Evolutionary conservation across 2,113 vertebrate species (phyloP).

Genomic region (Oreochromis spilurus): DNA sequence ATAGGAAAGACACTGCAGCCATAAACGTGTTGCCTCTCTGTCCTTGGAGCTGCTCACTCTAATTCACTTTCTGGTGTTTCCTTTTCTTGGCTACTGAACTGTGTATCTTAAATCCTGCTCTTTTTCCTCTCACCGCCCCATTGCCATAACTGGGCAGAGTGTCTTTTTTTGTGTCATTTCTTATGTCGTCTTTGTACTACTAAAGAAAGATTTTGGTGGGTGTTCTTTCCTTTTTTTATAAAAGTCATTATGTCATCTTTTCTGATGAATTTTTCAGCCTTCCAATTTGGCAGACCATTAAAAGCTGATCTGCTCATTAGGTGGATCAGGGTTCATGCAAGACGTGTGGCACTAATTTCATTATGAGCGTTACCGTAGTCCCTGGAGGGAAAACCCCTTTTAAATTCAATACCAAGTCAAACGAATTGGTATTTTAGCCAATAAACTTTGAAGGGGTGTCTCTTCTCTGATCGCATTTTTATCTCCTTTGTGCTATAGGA

Average conservation of each 20-base stretch:
- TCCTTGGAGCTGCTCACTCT: neutral
- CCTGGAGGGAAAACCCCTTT: neutral
- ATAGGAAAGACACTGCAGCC: conserved; percentile 19
- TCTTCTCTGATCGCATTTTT: neutral
- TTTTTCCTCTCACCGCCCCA: neutral
- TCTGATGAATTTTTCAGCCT: no score
- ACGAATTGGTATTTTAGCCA: neutral
- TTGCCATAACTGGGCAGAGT: neutral
- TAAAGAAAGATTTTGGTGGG: neutral
- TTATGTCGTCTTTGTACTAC: neutral
- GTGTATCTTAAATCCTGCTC: neutral
- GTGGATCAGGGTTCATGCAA: neutral
- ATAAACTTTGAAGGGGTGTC: neutral
- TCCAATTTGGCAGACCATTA: neutral
- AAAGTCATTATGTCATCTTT: neutral
- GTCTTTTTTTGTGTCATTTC: neutral
- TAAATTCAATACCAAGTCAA: neutral
- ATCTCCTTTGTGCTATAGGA: conserved; percentile 35
- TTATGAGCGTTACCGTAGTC: neutral
- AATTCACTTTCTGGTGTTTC: neutral
- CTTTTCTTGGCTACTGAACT: neutral
- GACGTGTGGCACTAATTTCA: neutral
- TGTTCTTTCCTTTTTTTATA: neutral
- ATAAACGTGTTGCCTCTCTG: neutral
- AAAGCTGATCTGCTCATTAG: neutral